Evolutionary conservation across 2,113 vertebrate species (phyloP).

Genomic region (Acanthochromis polyacanthus): DNA sequence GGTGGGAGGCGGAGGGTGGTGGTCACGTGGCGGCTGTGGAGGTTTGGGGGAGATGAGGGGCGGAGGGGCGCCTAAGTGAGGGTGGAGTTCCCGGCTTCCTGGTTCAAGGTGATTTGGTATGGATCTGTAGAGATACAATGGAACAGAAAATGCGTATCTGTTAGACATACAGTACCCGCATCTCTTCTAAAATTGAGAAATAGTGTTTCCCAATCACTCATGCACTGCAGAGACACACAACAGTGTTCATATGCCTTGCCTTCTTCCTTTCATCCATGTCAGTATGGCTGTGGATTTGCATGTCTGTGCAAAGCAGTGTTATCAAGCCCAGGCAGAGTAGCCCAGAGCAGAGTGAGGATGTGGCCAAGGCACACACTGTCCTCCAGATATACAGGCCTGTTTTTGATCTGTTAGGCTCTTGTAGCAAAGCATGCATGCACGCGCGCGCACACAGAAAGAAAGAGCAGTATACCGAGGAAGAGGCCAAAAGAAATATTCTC

Average conservation of each 20-base stretch:
- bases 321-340: slow-evolving; percentile 75
- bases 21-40: slow-evolving; percentile 88
- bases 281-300: slow-evolving; percentile 39
- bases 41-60: slow-evolving; percentile 97
- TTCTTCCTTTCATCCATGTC: slow-evolving; percentile 43
- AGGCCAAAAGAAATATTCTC: slow-evolving; percentile 43
- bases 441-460: neutral
- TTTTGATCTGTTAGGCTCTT: slow-evolving; percentile 69
- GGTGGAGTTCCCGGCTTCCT: slow-evolving; percentile 86
- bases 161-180: slow-evolving; percentile 16
- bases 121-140: slow-evolving; percentile 78
- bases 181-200: slow-evolving; percentile 16
- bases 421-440: slow-evolving; percentile 43
- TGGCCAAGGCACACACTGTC: slow-evolving; percentile 70
- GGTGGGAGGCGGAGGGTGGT: slow-evolving; percentile 85
- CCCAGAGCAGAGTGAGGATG: slow-evolving; percentile 73
- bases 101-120: slow-evolving; percentile 89
- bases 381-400: slow-evolving; percentile 62
- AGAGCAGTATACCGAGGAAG: slow-evolving; percentile 9
- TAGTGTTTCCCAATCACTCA: slow-evolving; percentile 8
- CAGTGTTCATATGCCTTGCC: slow-evolving; percentile 11
- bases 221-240: slow-evolving; percentile 13
- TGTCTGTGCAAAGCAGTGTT: slow-evolving; percentile 55
- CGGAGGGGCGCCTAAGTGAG: slow-evolving; percentile 93
- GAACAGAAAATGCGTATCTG: slow-evolving; percentile 24